Evolutionary conservation across 1,140 invertebrate species (phyloP).

Genomic region (Kradibia gibbosae): DNA sequence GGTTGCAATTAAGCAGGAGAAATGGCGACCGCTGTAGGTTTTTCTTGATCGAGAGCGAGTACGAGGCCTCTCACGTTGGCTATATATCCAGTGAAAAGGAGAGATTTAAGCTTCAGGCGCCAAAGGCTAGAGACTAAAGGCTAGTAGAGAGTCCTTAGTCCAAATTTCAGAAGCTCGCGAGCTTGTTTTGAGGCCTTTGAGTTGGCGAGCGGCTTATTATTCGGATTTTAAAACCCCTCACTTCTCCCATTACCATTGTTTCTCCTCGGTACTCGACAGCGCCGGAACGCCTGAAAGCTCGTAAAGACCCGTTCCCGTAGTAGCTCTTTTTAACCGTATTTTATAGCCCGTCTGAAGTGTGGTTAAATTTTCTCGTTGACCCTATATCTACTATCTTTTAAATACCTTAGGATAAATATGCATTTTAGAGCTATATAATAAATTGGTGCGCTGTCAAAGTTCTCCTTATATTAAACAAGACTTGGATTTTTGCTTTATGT

Average conservation of each 20-base stretch:
- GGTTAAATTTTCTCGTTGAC: background rate
- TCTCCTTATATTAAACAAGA: no score
- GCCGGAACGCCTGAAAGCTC: background rate
- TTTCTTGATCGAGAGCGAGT: background rate
- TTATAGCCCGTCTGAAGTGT: background rate
- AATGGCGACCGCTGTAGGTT: background rate
- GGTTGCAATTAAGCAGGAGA: no score
- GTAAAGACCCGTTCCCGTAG: constrained; percentile 11
- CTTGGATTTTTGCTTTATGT: no score
- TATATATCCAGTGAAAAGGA: background rate
- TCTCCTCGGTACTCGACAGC: background rate
- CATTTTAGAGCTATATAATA: background rate
- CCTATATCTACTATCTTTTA: background rate
- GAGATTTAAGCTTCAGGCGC: background rate
- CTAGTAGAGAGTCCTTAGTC: constrained; percentile 11
- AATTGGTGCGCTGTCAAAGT: background rate
- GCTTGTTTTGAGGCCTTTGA: constrained; percentile 26
- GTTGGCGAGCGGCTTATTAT: constrained; percentile 42
- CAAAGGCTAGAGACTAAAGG: background rate
- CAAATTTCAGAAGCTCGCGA: constrained; percentile 37
- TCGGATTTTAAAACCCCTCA: constrained; percentile 41
- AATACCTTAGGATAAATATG: background rate
- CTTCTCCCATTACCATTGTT: constrained; percentile 21
- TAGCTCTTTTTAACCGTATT: background rate
- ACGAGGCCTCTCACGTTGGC: background rate